Conservation (phyloP, 1,140 invertebrate species). For the Eumaeus atala region DNA sequence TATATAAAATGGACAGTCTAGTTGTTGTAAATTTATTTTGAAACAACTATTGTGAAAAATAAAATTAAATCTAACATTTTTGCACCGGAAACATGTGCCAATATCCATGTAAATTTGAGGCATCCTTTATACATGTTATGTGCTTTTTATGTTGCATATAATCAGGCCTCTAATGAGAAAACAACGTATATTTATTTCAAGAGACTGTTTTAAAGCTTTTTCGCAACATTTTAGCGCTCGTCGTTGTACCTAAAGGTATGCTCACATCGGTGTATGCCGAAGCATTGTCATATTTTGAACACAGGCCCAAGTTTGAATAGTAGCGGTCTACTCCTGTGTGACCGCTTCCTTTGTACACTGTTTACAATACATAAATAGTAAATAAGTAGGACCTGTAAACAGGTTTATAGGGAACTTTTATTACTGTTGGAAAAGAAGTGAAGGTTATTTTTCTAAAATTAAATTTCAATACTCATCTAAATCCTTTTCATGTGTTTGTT, state of each 20-base stretch:
- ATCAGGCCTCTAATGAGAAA: too few species aligned
- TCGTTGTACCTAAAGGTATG: slow-evolving; percentile 44
- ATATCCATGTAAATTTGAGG: too few species aligned
- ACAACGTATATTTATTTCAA: too few species aligned
- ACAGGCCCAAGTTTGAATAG: slow-evolving; percentile 49
- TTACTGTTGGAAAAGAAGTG: slow-evolving; percentile 20
- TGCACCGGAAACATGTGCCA: too few species aligned
- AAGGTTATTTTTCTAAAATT: slow-evolving; percentile 9
- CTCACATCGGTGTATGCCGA: slow-evolving; percentile 48
- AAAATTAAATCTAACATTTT: too few species aligned
- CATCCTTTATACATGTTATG: too few species aligned
- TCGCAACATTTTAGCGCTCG: slow-evolving; percentile 37
- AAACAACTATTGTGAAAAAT: too few species aligned
- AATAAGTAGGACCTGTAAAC: slow-evolving; percentile 47
- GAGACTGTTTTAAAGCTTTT: background rate
- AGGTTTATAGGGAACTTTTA: slow-evolving; percentile 45
- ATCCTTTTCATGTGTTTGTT: slow-evolving; percentile 1
- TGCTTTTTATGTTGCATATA: too few species aligned
- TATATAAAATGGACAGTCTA: too few species aligned
- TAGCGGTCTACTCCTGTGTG: slow-evolving; percentile 38
- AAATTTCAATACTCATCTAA: slow-evolving; percentile 8
- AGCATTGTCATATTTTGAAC: slow-evolving; percentile 60
- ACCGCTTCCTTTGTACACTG: slow-evolving; percentile 49
- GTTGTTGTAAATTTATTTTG: too few species aligned
- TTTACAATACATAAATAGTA: slow-evolving; percentile 57